Evolutionary conservation across 2,797 vertebrate species (phyloP).

Genomic region (Meriones psammophilus): DNA sequence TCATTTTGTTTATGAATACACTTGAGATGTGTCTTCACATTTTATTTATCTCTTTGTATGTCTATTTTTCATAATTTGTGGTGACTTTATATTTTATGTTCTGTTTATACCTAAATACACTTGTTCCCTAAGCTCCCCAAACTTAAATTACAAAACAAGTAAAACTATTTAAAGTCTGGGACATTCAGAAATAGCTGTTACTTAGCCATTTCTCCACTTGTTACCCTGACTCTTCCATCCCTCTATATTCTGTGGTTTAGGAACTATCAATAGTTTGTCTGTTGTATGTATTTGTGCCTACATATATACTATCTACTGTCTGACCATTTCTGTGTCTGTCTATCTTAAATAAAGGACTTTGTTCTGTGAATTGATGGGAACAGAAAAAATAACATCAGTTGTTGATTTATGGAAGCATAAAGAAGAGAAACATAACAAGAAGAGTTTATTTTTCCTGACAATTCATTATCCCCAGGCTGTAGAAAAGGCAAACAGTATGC

Average conservation of each 20-base stretch:
- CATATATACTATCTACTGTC: not conserved
- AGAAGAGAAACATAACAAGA: too few relatives aligned
- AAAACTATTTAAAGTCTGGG: not conserved
- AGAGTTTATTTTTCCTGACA: too few relatives aligned
- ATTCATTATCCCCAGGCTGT: too few relatives aligned
- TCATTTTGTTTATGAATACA: not conserved
- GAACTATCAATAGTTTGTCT: not conserved
- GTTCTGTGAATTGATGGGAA: too few relatives aligned
- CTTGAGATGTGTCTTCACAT: rapidly evolving
- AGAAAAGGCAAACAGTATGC: not conserved
- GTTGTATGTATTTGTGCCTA: not conserved
- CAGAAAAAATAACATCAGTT: not conserved
- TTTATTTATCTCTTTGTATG: not conserved
- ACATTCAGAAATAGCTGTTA: not conserved
- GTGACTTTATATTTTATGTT: not conserved
- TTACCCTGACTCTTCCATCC: not conserved
- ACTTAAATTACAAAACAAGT: not conserved
- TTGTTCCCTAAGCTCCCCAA: not conserved
- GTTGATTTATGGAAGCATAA: too few relatives aligned
- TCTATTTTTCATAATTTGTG: not conserved
- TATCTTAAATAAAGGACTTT: not conserved
- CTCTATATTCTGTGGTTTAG: not conserved
- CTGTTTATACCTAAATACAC: not conserved
- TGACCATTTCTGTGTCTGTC: not conserved
- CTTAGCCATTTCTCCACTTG: not conserved